Conservation (phyloP, 2,797 vertebrate genomes). For the Merluccius polli region DNA sequence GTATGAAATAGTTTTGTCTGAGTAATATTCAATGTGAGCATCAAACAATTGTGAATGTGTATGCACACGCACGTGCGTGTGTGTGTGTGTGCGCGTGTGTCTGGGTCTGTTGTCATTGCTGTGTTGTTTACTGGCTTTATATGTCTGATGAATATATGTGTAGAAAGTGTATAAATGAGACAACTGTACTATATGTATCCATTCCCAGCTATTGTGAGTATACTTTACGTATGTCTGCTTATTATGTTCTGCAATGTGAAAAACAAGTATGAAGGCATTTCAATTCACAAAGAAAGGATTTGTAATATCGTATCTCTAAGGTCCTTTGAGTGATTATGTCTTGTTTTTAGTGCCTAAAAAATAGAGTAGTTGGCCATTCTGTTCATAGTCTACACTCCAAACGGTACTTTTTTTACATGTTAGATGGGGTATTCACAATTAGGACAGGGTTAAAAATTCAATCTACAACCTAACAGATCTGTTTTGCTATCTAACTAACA, state of each 20-base stretch:
- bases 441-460: not conserved
- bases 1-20: slow-evolving; percentile 32
- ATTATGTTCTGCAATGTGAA: slow-evolving; percentile 47
- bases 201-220: slow-evolving; percentile 45
- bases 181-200: slow-evolving; percentile 29
- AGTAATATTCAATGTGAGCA: slow-evolving; percentile 42
- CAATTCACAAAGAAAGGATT: slow-evolving; percentile 45
- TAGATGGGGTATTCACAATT: slow-evolving; percentile 27
- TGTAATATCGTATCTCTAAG: slow-evolving; percentile 42
- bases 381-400: slow-evolving; percentile 40
- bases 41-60: not conserved
- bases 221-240: slow-evolving; percentile 61
- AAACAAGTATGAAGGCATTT: slow-evolving; percentile 56
- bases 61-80: not conserved
- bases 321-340: slow-evolving; percentile 48
- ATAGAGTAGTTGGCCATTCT: slow-evolving; percentile 42
- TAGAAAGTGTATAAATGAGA: slow-evolving; percentile 37
- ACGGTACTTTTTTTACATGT: slow-evolving; percentile 43
- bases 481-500: slow-evolving; percentile 2
- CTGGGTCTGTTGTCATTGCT: slow-evolving; percentile 7
- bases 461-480: not conserved
- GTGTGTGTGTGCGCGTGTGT: slow-evolving; percentile 21
- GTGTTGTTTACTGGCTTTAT: slow-evolving; percentile 11
- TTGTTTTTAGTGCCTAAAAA: slow-evolving; percentile 65
- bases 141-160: slow-evolving; percentile 20